These are phyloP conservation scores for Camponotus fellah DNA, from an alignment of 2,888 invertebrate species.

Conservation along the genomic window DNA sequence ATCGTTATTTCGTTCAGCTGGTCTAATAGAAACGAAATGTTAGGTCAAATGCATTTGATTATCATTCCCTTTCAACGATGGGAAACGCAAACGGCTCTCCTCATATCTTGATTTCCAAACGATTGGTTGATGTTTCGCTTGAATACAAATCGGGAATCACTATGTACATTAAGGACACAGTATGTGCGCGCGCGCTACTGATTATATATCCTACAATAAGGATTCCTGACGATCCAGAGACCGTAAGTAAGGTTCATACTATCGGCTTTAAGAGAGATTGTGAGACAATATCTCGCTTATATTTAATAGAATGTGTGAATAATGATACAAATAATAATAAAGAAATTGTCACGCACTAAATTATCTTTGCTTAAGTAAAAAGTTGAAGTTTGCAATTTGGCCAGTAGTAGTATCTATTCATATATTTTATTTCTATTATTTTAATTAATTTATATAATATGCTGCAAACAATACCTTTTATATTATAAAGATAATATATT, in stretches of 20 bases:
- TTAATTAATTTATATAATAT: background rate
- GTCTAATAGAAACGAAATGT: slow-evolving; percentile 35
- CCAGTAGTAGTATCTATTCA: background rate
- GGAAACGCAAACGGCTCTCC: background rate
- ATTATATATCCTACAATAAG: slow-evolving; percentile 3
- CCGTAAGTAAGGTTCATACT: background rate
- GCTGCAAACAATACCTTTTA: background rate
- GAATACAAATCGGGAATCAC: slow-evolving; percentile 35
- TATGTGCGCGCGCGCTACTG: background rate
- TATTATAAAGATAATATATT: slow-evolving; percentile 19
- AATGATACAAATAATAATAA: background rate
- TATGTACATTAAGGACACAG: background rate
- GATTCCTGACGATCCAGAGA: background rate
- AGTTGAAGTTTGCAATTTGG: slow-evolving; percentile 5
- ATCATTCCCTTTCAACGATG: slow-evolving; percentile 13
- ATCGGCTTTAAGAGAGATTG: background rate
- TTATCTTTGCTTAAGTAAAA: slow-evolving; percentile 1
- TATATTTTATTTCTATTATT: background rate
- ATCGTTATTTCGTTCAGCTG: background rate
- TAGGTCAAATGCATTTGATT: slow-evolving; percentile 26
- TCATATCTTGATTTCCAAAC: slow-evolving; percentile 47
- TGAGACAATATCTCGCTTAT: background rate
- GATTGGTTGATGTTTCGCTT: slow-evolving; percentile 31
- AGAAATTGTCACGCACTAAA: no score
- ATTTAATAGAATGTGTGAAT: background rate